Evolutionary conservation across 2,888 invertebrate genomes (phyloP), one percentile per base, ranked within the genome.

Genomic region (Chymomyza amoena): DNA sequence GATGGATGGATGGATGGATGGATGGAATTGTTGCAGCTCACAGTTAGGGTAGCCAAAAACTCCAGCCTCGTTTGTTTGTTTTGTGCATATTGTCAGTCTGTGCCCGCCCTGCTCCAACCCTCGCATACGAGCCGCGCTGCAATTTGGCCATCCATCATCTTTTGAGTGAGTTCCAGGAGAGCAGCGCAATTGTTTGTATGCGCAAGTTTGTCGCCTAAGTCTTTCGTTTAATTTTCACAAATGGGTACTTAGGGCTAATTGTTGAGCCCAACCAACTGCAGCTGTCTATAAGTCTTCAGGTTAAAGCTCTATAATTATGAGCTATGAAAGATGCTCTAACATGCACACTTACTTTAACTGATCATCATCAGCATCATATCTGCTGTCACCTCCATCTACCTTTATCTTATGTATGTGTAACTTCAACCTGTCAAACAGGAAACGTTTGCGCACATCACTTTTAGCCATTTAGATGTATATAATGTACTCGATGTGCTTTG

Each of bases 371-470:
- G 77, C 85, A 84, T 87, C 80, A 79, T 79, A 79, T 70, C 79
- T 69, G 73, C 71, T 79, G 79, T 79, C 81, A 81, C 79, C 15
- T n/a, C 20, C 6, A 20, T 54, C 32, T 32, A 32, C 32, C 32
- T 32, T 32, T 32, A 25, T 25, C 4, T 16, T 69, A 70, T 79
- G 68, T 71, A 73, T 79, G 64, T 81, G 79, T 65, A 83, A 78
- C 83, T 88, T 86, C 75, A 83, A 88, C 87, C 87, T 88, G 84
- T 84, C 84, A 84, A 84, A 85, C 84, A 84, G 84, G 84, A 84
- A 84, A 84, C 85, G 89, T 81, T 57, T 15, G 28, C 50, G 65
- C 65, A 52, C 25, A 45, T 45, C 39, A 45, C 39, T 45, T 45
- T 45, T 15, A 45, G 39, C 39, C 39, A 45, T 45, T 82, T 88